These are phyloP conservation scores for Chelonus formosanus DNA, from an alignment of 2,888 invertebrate genomes.

Conservation along the genomic window DNA sequence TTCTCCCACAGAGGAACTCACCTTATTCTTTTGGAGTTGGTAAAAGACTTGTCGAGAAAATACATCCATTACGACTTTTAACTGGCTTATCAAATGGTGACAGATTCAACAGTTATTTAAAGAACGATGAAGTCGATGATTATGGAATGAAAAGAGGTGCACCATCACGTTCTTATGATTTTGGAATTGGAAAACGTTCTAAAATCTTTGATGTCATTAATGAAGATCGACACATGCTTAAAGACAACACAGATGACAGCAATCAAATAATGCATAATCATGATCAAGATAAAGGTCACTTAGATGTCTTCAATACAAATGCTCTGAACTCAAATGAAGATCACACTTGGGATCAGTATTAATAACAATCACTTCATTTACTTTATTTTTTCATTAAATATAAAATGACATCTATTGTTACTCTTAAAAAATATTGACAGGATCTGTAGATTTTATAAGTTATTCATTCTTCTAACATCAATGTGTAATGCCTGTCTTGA, in stretches of 20 bases:
- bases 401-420: background rate
- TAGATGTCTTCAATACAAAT: background rate
- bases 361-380: slow-evolving; percentile 11
- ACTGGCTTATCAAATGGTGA: slow-evolving; percentile 52
- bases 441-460: too few species aligned
- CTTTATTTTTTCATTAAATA: background rate
- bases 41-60: slow-evolving; percentile 66
- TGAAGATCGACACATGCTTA: background rate
- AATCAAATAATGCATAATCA: background rate
- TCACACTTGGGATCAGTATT: slow-evolving; percentile 26
- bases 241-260: background rate
- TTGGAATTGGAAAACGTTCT: slow-evolving; percentile 70
- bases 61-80: slow-evolving; percentile 47
- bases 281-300: slow-evolving; percentile 7
- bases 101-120: slow-evolving; percentile 36
- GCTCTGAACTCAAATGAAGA: slow-evolving; percentile 8
- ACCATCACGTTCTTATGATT: slow-evolving; percentile 63
- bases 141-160: slow-evolving; percentile 33
- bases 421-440: too few species aligned
- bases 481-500: too few species aligned
- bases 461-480: too few species aligned
- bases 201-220: slow-evolving; percentile 29
- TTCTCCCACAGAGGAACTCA: slow-evolving; percentile 67
- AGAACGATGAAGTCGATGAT: slow-evolving; percentile 17
- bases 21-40: slow-evolving; percentile 79